These are phyloP conservation scores for Marmota flaviventris DNA, from an alignment of 2,113 vertebrate genomes.

Conservation along the genomic window DNA sequence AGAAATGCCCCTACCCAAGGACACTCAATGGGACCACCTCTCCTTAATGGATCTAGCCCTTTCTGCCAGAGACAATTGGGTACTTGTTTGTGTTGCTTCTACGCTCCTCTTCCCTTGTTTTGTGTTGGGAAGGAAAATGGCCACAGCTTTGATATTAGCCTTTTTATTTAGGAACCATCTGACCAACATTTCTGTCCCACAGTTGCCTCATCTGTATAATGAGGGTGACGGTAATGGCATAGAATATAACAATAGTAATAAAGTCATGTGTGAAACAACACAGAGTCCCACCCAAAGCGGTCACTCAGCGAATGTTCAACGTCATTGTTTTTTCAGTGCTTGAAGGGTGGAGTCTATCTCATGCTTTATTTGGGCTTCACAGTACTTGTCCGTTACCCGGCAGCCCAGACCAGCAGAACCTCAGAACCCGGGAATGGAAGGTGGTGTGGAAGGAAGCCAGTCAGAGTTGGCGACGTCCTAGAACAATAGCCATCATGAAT, in stretches of 20 bases:
- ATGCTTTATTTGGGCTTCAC: neutral
- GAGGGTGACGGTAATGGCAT: neutral
- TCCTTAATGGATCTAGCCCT: neutral
- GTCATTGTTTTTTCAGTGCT: too few species aligned
- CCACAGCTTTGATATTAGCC: neutral
- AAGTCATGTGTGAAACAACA: neutral
- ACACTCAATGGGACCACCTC: neutral
- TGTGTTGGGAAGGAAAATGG: neutral
- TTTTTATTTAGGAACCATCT: neutral
- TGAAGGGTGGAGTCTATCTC: too few species aligned
- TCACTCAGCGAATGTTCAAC: fast-evolving
- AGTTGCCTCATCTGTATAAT: neutral
- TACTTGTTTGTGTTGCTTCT: neutral
- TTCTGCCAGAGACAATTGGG: fast-evolving
- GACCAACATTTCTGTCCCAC: neutral
- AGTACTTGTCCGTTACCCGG: fast-evolving
- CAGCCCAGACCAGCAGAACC: fast-evolving
- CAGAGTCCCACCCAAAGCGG: fast-evolving
- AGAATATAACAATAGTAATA: neutral
- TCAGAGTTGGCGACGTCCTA: fast-evolving
- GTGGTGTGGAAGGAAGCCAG: neutral
- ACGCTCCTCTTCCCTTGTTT: neutral
- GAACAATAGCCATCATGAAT: neutral
- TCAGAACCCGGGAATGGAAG: neutral
- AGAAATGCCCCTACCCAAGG: neutral